Evolutionary conservation across 2,888 invertebrate species (phyloP).

Genomic region (Molorchus minor): DNA sequence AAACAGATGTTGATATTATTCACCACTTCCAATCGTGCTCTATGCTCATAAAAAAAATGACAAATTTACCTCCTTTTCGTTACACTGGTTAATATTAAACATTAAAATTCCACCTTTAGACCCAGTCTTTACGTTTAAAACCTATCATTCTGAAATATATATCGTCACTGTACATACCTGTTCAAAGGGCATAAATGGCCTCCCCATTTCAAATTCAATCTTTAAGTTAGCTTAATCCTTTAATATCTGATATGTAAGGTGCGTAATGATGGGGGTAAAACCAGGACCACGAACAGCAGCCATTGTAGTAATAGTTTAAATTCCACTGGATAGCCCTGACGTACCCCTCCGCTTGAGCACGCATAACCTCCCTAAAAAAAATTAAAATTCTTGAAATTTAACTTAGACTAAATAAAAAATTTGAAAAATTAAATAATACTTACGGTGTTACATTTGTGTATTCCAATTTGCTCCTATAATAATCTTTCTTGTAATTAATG

Average conservation of each 20-base stretch:
- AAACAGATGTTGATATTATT: no score
- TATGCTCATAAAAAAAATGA: no score
- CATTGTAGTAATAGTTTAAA: slow-evolving; percentile 94
- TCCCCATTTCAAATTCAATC: slow-evolving; percentile 84
- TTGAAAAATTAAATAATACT: slow-evolving; percentile 52
- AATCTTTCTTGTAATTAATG: slow-evolving; percentile 86
- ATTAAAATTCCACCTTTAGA: no score
- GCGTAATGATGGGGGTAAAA: slow-evolving; percentile 98
- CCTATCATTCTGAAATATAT: no score
- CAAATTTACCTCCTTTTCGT: no score
- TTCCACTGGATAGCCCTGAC: slow-evolving; percentile 97
- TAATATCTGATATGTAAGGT: slow-evolving; percentile 88
- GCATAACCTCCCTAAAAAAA: slow-evolving; percentile 74
- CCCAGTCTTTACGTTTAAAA: no score
- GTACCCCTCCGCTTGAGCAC: slow-evolving; percentile 87
- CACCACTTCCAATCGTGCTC: no score
- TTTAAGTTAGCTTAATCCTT: slow-evolving; percentile 72
- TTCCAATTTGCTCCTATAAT: slow-evolving; percentile 90
- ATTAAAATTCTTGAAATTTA: background rate
- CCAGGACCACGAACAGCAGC: slow-evolving; percentile 98
- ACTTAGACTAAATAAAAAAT: background rate
- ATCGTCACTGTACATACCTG: slow-evolving; percentile 68
- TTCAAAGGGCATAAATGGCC: slow-evolving; percentile 92
- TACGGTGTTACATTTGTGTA: slow-evolving; percentile 82
- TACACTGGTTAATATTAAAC: no score